Evolutionary conservation across 1,140 invertebrate genomes (phyloP).

Genomic region (Drosophila burlai): DNA sequence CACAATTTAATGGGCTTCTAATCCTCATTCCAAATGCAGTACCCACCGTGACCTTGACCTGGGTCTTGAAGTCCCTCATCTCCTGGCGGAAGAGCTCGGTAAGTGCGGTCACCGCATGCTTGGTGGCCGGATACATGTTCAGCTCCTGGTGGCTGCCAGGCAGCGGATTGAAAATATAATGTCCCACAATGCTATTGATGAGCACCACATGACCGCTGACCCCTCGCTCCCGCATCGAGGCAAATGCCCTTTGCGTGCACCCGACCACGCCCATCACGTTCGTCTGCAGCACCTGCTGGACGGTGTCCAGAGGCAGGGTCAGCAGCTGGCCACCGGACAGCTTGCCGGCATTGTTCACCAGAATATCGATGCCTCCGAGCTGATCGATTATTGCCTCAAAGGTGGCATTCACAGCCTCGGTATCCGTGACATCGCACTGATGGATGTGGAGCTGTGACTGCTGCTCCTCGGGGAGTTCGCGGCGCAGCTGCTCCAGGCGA

Average conservation of each 20-base stretch:
- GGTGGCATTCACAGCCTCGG: slow-evolving; percentile 87
- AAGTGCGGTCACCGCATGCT: slow-evolving; percentile 90
- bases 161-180: slow-evolving; percentile 84
- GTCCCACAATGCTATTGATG: slow-evolving; percentile 88
- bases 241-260: slow-evolving; percentile 88
- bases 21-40: neutral
- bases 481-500: slow-evolving; percentile 85
- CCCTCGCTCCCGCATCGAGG: slow-evolving; percentile 88
- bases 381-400: slow-evolving; percentile 87
- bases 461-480: slow-evolving; percentile 29
- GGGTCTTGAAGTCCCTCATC: slow-evolving; percentile 86
- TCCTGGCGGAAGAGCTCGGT: slow-evolving; percentile 88
- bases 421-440: slow-evolving; percentile 89
- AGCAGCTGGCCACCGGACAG: slow-evolving; percentile 82
- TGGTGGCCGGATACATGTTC: slow-evolving; percentile 88
- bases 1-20: neutral
- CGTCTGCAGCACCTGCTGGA: slow-evolving; percentile 88
- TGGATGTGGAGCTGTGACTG: slow-evolving; percentile 71
- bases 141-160: slow-evolving; percentile 62
- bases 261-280: slow-evolving; percentile 90
- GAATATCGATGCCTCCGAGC: slow-evolving; percentile 88
- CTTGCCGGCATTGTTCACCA: slow-evolving; percentile 91
- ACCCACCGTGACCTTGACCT: slow-evolving; percentile 90
- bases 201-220: slow-evolving; percentile 90
- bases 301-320: slow-evolving; percentile 75